Conservation (phyloP, 2,888 invertebrate genomes). For the Molanna angustata region DNA sequence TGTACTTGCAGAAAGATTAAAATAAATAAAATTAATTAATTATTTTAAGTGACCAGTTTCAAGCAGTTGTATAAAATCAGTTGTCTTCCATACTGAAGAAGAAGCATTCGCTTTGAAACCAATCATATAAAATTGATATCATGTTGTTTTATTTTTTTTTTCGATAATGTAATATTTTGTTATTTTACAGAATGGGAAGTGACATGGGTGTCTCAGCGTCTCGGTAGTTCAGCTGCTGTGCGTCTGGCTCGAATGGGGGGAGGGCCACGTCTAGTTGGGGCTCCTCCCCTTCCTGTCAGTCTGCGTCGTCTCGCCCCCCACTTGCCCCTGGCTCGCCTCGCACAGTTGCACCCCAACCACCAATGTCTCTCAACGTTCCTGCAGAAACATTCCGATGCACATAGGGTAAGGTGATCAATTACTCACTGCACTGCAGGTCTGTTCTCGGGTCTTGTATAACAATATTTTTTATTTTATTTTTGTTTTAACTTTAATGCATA, state of each 20-base stretch:
- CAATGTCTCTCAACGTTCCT: constrained; percentile 23
- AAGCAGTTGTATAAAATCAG: too few relatives aligned
- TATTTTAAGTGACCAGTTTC: too few relatives aligned
- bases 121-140: too few relatives aligned
- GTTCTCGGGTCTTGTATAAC: too few relatives aligned
- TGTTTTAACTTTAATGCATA: too few relatives aligned
- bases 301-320: constrained; percentile 12
- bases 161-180: constrained; percentile 1
- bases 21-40: too few relatives aligned
- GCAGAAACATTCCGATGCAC: constrained; percentile 23
- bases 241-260: constrained; percentile 24
- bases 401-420: constrained; percentile 23
- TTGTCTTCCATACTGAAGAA: too few relatives aligned
- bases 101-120: too few relatives aligned
- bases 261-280: constrained; percentile 16
- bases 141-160: too few relatives aligned
- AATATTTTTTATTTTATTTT: too few relatives aligned
- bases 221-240: constrained; percentile 25
- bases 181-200: constrained; percentile 27
- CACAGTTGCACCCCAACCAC: constrained; percentile 16
- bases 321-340: constrained; percentile 16
- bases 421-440: too few relatives aligned
- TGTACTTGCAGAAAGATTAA: too few relatives aligned
- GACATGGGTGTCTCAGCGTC: constrained; percentile 26
- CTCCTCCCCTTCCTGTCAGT: constrained; percentile 24